A percentile compares a stretch with the other conserved stretches of the same genome.
Evolutionary conservation across 1,140 invertebrate genomes (phyloP).

Genomic region (Tetranychus urticae): DNA sequence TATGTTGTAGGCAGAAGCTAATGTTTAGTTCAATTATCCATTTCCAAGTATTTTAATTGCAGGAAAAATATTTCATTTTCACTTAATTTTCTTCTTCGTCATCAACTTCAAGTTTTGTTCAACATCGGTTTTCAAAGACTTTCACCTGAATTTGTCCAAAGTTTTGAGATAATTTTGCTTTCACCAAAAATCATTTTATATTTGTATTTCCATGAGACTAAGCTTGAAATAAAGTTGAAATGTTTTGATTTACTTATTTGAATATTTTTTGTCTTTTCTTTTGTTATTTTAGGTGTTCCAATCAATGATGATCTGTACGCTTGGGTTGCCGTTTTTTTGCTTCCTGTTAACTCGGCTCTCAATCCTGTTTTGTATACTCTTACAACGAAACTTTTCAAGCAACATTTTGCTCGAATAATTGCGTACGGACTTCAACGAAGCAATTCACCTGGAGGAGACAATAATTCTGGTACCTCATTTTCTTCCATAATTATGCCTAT

Average conservation of each 20-base stretch:
- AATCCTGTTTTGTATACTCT: constrained; percentile 57
- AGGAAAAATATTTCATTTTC: too few relatives aligned
- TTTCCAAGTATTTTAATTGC: too few relatives aligned
- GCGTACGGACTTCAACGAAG: not conserved
- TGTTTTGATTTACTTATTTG: not conserved
- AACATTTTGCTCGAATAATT: constrained; percentile 6
- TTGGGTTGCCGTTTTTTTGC: constrained; percentile 46
- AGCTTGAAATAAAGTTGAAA: too few relatives aligned
- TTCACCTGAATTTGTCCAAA: too few relatives aligned
- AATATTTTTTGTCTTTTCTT: not conserved
- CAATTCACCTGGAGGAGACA: not conserved
- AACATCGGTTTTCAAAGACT: too few relatives aligned
- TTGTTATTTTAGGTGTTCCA: not conserved
- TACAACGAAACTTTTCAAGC: constrained; percentile 20
- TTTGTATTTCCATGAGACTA: too few relatives aligned
- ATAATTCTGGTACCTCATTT: not conserved
- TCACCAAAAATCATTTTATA: too few relatives aligned
- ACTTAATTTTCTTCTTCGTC: too few relatives aligned
- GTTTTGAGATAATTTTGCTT: too few relatives aligned
- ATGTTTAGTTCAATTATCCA: too few relatives aligned
- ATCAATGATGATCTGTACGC: constrained; percentile 29
- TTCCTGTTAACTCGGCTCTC: constrained; percentile 49
- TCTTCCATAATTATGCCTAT: not conserved
- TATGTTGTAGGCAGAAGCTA: too few relatives aligned
- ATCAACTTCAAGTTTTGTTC: too few relatives aligned